Evolutionary conservation across 2,797 vertebrate genomes (phyloP).

Genomic region (Sarcophilus harrisii): DNA sequence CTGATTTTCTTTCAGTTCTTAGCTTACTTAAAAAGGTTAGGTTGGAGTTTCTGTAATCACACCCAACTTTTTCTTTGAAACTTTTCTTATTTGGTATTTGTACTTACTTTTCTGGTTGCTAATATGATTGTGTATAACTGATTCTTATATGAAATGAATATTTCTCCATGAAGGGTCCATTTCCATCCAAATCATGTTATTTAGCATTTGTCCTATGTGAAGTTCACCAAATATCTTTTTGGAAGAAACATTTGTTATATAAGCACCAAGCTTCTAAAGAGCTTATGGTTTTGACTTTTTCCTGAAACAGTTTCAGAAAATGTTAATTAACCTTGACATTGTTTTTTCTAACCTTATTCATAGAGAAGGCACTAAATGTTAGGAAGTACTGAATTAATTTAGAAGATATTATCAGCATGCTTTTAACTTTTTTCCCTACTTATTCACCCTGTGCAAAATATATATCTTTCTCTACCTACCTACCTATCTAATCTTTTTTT

Average conservation of each 20-base stretch:
- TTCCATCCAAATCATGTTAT: background rate
- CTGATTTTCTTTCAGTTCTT: background rate
- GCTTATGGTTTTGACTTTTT: background rate
- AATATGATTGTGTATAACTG: background rate
- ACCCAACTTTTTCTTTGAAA: too few relatives aligned
- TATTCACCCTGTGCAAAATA: background rate
- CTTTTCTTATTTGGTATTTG: background rate
- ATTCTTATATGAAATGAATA: background rate
- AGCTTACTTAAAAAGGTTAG: background rate
- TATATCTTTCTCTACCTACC: background rate
- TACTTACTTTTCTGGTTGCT: background rate
- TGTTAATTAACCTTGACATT: background rate
- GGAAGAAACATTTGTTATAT: background rate
- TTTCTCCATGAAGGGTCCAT: background rate
- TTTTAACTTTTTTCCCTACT: background rate
- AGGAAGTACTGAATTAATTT: background rate
- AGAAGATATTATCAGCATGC: background rate
- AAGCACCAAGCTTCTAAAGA: background rate
- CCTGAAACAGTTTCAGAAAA: background rate
- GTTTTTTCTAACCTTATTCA: background rate
- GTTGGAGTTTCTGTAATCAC: background rate
- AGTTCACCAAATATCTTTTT: background rate
- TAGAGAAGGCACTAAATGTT: background rate
- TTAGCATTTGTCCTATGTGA: background rate
- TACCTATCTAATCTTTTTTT: background rate